Base-by-base conservation (phyloP, 2,113 vertebrate species). In the Lipophrys pholis region DNA sequence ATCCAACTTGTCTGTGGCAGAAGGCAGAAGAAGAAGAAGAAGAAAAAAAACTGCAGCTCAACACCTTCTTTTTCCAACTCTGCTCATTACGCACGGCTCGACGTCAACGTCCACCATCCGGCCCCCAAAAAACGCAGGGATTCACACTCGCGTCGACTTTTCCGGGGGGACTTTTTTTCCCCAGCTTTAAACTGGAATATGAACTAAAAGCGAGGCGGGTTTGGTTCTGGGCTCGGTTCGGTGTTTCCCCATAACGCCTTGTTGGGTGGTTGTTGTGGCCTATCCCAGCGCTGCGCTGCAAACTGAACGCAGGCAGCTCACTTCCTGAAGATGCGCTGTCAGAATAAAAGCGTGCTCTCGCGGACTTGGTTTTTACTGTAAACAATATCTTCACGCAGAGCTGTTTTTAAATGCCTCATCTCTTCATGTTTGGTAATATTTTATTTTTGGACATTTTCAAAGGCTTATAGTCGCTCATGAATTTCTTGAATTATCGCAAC, bases 31-130 rank as follows among this genome's bases (percentile, higher is more conserved):
- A 63, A 80, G 35, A 72, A 55, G 80, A 87, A 84, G 86, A 87
- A 84, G 43, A 36, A 72, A 58, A 89, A 91, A 88, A 90, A 91
- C 84, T 82, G 86, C 87, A 83, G 89, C 90, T 90, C 91, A 92
- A 91, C 90, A 90, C 90, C 91, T 92, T 90, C 89, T 90, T 91
- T 91, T 88, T 85, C 86, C 79, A 91, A 91, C 90, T 91, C 89
- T 72, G 81, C 81, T 93, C 85, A 87, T 90, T 91, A 90, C 87
- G 87, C 85, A 89, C 88, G 60, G 72, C 61, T 91, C 90, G 89
- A 91, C 90, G 91, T 89, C 84, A 89, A 52, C 78, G 69, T 71
- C 62, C 60, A 75, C 80, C 64, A 76, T 72, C 72, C 45, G 73
- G 58, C 65, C 42, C 49, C 3, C 50, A 67, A 59, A 30, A 65